Percentiles rank a stretch among this genome's conserved stretches.
These are phyloP conservation scores for Okapia johnstoni DNA, from an alignment of 2,113 vertebrate genomes.

Conservation along the genomic window DNA sequence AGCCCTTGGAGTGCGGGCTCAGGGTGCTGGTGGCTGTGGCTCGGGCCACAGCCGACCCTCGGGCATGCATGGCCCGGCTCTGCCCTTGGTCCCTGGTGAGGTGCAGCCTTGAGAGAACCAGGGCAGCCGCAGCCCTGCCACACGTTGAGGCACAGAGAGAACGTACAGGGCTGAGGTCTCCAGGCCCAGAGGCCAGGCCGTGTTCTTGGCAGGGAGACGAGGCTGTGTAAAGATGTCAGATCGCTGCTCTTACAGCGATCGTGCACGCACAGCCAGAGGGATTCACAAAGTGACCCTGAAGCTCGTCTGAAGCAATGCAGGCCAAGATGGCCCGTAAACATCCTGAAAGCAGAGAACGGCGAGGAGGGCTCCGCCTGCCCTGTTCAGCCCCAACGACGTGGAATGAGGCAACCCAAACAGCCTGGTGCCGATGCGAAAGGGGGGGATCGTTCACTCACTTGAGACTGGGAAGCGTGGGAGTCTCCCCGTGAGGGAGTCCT, in stretches of 20 bases:
- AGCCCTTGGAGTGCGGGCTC: not conserved
- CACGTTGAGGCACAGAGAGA: fast-evolving
- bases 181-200: not conserved
- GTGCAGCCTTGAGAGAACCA: not conserved
- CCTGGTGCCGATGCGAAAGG: not conserved
- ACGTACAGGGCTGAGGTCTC: not conserved
- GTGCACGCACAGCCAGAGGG: not conserved
- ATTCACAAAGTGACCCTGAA: not conserved
- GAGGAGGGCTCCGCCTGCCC: not conserved
- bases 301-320: not conserved
- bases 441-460: not conserved
- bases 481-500: not conserved
- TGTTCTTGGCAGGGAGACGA: not conserved
- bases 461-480: not conserved
- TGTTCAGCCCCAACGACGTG: not conserved
- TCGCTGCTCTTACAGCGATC: not conserved
- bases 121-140: not conserved
- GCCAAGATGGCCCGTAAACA: not conserved
- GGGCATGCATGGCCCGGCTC: not conserved
- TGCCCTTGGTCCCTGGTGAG: not conserved
- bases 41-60: not conserved
- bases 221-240: not conserved
- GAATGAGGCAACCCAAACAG: not conserved
- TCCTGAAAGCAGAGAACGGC: not conserved
- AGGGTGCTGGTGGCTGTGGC: fast-evolving